These are phyloP conservation scores for Caenorhabditis virilis DNA, from an alignment of 2,888 invertebrate genomes.

Conservation along the genomic window DNA sequence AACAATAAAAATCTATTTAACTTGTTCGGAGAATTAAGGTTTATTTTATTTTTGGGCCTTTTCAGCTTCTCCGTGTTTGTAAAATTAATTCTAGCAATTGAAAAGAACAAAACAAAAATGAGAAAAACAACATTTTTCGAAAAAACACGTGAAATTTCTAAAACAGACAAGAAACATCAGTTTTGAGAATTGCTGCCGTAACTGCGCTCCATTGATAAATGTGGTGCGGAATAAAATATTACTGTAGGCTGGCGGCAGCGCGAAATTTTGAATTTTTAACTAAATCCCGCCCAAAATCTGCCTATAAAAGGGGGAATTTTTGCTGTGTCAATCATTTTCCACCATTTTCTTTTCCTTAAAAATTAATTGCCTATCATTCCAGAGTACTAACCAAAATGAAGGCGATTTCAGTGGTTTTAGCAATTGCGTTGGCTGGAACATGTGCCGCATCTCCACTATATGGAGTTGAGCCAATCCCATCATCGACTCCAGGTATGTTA, in stretches of 20 bases:
- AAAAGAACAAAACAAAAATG: background rate
- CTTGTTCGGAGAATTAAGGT: no score
- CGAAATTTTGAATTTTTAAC: background rate
- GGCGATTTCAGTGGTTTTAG: background rate
- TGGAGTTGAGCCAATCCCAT: no score
- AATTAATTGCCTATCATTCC: background rate
- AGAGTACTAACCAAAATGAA: background rate
- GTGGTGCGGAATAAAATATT: background rate
- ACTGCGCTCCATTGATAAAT: background rate
- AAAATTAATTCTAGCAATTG: background rate
- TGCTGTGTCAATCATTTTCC: background rate
- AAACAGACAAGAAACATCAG: background rate
- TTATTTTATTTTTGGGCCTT: no score
- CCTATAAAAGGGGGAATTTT: background rate
- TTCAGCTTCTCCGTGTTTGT: no score
- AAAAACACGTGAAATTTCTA: background rate
- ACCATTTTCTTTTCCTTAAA: background rate
- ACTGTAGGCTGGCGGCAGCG: background rate
- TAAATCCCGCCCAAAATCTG: background rate
- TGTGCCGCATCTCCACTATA: background rate
- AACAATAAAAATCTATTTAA: no score
- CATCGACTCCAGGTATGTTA: no score
- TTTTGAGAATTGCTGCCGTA: background rate
- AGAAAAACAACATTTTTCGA: background rate
- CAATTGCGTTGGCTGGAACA: background rate